Conservation (phyloP, 2,888 invertebrate genomes). For the Standfussiana lucernea region DNA sequence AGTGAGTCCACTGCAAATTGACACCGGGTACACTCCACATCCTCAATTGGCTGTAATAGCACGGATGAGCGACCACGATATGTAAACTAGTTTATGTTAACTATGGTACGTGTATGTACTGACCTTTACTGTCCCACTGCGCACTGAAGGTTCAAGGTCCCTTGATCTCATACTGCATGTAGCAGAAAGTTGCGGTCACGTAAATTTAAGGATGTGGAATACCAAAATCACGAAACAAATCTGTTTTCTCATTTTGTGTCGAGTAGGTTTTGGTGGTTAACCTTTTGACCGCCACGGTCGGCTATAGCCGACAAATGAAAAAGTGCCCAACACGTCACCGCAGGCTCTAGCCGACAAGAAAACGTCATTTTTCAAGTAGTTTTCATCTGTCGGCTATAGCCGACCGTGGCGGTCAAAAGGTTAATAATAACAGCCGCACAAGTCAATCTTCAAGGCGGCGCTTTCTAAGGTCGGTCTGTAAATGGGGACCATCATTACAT, state of each 20-base stretch:
- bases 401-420: too few species aligned
- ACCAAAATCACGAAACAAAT: neutral
- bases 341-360: too few species aligned
- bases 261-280: neutral
- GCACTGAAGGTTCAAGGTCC: neutral
- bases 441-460: too few species aligned
- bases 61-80: slow-evolving; percentile 12
- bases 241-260: neutral
- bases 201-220: neutral
- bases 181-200: neutral
- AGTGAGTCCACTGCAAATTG: slow-evolving; percentile 14
- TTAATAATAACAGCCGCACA: neutral
- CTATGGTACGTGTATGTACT: neutral
- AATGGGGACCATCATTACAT: too few species aligned
- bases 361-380: too few species aligned
- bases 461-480: too few species aligned
- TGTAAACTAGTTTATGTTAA: slow-evolving; percentile 1
- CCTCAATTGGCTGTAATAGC: slow-evolving; percentile 53
- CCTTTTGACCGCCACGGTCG: too few species aligned
- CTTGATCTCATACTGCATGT: neutral
- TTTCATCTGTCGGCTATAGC: too few species aligned
- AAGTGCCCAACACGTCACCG: too few species aligned
- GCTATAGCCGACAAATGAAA: too few species aligned
- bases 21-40: slow-evolving; percentile 28
- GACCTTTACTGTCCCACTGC: neutral